Percentiles rank a stretch among this genome's conserved stretches.
These are phyloP conservation scores for Drosophila glabriapex DNA, from an alignment of 2,888 invertebrate genomes.

Conservation along the genomic window DNA sequence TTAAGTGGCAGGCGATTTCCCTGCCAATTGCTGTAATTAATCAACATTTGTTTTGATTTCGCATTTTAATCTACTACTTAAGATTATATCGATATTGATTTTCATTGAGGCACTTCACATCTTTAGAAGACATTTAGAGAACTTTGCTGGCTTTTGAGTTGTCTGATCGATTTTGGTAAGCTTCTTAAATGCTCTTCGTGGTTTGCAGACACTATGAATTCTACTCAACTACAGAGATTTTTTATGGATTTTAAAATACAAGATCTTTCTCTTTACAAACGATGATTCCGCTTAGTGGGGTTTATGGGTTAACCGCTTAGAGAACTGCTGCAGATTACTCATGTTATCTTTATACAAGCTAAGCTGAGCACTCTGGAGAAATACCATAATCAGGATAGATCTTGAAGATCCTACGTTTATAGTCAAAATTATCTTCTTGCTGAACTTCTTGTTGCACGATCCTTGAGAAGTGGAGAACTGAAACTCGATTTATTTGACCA, in stretches of 20 bases:
- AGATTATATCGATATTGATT: background rate
- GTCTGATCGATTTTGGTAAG: background rate
- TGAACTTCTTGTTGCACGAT: background rate
- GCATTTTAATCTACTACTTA: background rate
- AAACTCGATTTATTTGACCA: background rate
- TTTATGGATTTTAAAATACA: background rate
- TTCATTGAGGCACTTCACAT: background rate
- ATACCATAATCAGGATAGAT: background rate
- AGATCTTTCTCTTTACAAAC: background rate
- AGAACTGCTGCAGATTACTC: background rate
- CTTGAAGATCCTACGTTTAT: background rate
- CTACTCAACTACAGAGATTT: background rate
- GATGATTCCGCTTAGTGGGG: background rate
- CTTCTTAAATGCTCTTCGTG: background rate
- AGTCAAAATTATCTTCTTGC: background rate
- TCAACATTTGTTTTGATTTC: conserved; percentile 14
- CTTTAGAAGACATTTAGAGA: background rate
- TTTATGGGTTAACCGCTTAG: background rate
- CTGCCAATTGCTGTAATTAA: conserved; percentile 9
- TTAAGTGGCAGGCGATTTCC: background rate
- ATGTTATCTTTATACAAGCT: background rate
- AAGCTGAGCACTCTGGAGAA: background rate
- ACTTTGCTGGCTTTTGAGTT: background rate
- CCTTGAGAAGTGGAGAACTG: rapidly evolving
- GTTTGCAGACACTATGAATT: background rate